phyloP scores from a whole-genome alignment of 1,140 invertebrate species.

The Drosophila kikkawai region DNA sequence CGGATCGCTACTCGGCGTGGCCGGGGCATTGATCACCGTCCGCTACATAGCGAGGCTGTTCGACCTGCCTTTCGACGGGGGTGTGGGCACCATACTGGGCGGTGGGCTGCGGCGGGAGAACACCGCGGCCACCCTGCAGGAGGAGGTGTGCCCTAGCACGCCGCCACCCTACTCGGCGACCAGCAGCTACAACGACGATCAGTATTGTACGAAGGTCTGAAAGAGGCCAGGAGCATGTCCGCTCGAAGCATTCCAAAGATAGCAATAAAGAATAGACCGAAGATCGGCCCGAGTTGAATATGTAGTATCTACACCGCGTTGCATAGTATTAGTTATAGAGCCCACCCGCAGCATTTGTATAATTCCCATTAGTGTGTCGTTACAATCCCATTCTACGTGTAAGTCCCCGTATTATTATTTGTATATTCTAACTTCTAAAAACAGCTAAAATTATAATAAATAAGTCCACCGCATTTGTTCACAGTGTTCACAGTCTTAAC shows the following conservation, averaged over 20 bases:
- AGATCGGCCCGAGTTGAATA: slow-evolving; percentile 6
- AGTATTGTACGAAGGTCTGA: slow-evolving; percentile 73
- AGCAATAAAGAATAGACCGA: slow-evolving; percentile 28
- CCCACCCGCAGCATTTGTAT: slow-evolving; percentile 25
- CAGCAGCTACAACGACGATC: slow-evolving; percentile 57
- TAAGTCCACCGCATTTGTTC: slow-evolving; percentile 4
- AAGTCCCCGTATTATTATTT: slow-evolving; percentile 34
- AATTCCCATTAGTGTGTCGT: slow-evolving; percentile 22
- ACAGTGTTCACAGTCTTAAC: slow-evolving; percentile 1
- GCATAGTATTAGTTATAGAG: slow-evolving; percentile 13
- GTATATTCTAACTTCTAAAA: slow-evolving; percentile 17
- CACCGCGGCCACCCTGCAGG: slow-evolving; percentile 72
- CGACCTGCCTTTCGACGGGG: slow-evolving; percentile 15
- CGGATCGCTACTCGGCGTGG: slow-evolving; percentile 66
- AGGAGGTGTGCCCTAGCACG: slow-evolving; percentile 68
- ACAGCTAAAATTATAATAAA: slow-evolving; percentile 26
- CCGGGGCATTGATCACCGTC: slow-evolving; percentile 67
- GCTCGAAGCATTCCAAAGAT: slow-evolving; percentile 57
- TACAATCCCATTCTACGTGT: slow-evolving; percentile 9
- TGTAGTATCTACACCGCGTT: slow-evolving; percentile 17
- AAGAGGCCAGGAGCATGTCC: not conserved
- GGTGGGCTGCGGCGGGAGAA: slow-evolving; percentile 58
- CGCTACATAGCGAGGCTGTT: slow-evolving; percentile 67
- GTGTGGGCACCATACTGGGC: slow-evolving; percentile 10
- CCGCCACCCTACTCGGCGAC: slow-evolving; percentile 72